These are phyloP conservation scores for Centropristis striata DNA, from an alignment of 2,113 vertebrate species.

Conservation along the genomic window DNA sequence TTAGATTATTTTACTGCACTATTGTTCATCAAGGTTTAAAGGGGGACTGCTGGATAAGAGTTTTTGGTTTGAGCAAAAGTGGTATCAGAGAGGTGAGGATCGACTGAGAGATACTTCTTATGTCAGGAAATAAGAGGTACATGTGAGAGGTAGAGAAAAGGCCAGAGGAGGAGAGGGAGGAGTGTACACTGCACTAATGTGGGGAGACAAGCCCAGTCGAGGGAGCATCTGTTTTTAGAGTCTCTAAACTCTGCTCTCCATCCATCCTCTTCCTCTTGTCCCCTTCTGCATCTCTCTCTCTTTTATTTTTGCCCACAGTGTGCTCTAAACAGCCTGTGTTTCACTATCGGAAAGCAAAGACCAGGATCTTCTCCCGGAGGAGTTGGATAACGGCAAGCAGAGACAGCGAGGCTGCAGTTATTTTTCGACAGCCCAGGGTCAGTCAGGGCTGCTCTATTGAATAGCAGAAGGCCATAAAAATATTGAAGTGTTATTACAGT, in stretches of 20 bases:
- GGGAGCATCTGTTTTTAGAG: constrained; percentile 78
- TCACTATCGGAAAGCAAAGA: constrained; percentile 43
- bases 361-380: constrained; percentile 43
- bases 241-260: constrained; percentile 36
- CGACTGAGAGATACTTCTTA: constrained; percentile 17
- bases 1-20: neutral
- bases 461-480: constrained; percentile 59
- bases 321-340: constrained; percentile 30
- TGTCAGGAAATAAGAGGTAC: constrained; percentile 9
- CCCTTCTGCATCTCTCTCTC: constrained; percentile 13
- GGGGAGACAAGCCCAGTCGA: constrained; percentile 65
- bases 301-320: constrained; percentile 29
- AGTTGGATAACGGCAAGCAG: constrained; percentile 12
- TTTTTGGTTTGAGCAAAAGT: neutral
- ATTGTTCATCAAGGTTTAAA: neutral
- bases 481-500: constrained; percentile 61
- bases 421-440: constrained; percentile 43
- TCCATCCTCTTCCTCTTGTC: constrained; percentile 30
- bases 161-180: constrained; percentile 21
- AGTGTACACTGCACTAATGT: constrained; percentile 67
- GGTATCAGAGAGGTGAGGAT: neutral
- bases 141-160: constrained; percentile 26
- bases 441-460: constrained; percentile 39
- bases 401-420: constrained; percentile 47
- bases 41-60: neutral